Percentiles rank a stretch among this genome's conserved stretches.
Evolutionary conservation across 2,797 vertebrate genomes (phyloP).

Genomic region (Percopsis omiscomaycus): DNA sequence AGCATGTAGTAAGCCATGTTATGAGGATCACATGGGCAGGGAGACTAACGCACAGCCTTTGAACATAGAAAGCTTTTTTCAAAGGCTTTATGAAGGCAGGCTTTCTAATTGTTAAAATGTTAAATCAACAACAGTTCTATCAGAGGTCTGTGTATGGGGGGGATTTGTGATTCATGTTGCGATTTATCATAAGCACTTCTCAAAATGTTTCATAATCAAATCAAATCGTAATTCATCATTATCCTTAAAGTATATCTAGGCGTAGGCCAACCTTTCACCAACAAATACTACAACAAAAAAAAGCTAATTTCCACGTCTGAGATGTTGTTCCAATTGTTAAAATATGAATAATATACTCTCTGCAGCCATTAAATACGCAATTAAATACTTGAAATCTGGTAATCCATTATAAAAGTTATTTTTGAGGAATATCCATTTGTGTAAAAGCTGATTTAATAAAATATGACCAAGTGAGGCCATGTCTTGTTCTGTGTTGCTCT

Average conservation of each 20-base stretch:
- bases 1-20: conserved; percentile 10
- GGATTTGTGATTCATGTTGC: too few species aligned
- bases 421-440: neutral
- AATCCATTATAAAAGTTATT: too few species aligned
- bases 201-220: neutral
- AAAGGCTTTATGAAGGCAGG: neutral
- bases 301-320: too few species aligned
- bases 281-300: too few species aligned
- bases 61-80: neutral
- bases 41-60: neutral
- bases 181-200: neutral
- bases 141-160: neutral
- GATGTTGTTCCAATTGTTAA: too few species aligned
- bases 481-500: neutral
- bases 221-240: too few species aligned
- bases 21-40: conserved; percentile 10
- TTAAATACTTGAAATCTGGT: too few species aligned
- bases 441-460: neutral
- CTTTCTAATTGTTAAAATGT: conserved; percentile 9
- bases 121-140: neutral
- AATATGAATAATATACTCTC: too few species aligned
- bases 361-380: too few species aligned
- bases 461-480: neutral
- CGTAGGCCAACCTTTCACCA: too few species aligned
- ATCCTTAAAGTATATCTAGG: too few species aligned